phyloP scores from a whole-genome alignment of 2,113 vertebrate species.

The Machaerirhynchus nigripectus region DNA sequence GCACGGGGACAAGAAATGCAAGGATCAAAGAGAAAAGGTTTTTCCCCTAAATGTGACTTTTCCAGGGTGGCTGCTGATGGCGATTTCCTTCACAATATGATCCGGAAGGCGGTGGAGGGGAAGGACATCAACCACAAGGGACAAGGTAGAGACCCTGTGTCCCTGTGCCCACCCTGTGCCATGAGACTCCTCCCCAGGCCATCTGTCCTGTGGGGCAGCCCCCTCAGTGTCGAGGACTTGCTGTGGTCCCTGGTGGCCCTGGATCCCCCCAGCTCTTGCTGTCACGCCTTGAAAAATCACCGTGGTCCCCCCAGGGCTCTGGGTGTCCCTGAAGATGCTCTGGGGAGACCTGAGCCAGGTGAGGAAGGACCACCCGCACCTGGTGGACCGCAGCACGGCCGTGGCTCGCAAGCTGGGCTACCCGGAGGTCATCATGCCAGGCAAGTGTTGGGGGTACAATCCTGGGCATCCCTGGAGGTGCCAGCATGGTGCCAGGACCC shows the following conservation, averaged over 20 bases:
- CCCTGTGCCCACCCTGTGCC: no score
- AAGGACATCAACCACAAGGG: conserved; percentile 71
- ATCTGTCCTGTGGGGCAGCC: no score
- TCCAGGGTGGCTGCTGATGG: conserved; percentile 40
- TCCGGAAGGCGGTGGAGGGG: conserved; percentile 37
- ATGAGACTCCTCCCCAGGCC: rapidly evolving
- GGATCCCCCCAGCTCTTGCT: neutral
- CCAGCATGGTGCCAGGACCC: rapidly evolving
- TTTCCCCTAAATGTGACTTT: neutral
- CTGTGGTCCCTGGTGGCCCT: neutral
- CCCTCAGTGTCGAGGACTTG: rapidly evolving
- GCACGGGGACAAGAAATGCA: neutral
- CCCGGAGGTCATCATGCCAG: conserved; percentile 88
- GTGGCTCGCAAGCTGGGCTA: conserved; percentile 86
- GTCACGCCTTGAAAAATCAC: neutral
- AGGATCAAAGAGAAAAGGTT: neutral
- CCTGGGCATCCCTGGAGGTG: neutral
- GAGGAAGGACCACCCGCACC: conserved; percentile 78
- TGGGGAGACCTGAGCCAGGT: conserved; percentile 80
- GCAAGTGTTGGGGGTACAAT: conserved; percentile 6
- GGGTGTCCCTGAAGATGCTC: conserved; percentile 86
- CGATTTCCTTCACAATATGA: conserved; percentile 62
- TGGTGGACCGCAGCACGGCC: conserved; percentile 78
- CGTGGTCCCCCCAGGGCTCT: conserved; percentile 55
- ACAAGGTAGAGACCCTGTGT: neutral